Evolutionary conservation across 2,113 vertebrate species (phyloP).

Genomic region (Boulengeromyrus knoepffleri): DNA sequence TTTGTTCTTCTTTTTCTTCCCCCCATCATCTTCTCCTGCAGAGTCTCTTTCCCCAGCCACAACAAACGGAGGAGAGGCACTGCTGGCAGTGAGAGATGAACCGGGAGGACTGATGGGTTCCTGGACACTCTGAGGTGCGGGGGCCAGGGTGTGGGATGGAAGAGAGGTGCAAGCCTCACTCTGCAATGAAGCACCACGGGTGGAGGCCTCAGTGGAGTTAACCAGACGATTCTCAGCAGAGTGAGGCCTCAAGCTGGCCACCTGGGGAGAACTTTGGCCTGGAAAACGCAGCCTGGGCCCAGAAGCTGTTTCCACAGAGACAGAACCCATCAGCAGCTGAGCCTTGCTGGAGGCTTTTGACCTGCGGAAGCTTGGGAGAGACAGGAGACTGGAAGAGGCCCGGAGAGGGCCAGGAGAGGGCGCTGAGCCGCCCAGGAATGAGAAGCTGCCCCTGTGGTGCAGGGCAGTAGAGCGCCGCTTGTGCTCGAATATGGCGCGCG

Average conservation of each 20-base stretch:
- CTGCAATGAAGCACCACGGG: conserved; percentile 32
- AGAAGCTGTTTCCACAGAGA: conserved; percentile 46
- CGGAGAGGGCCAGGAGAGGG: conserved; percentile 65
- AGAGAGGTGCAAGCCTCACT: conserved; percentile 20
- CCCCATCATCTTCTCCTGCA: conserved; percentile 35
- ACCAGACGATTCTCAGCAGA: background rate
- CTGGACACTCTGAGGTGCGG: conserved; percentile 53
- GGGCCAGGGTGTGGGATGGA: conserved; percentile 35
- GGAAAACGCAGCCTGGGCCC: background rate
- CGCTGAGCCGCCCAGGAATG: conserved; percentile 50
- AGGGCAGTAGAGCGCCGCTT: conserved; percentile 65
- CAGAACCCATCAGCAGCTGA: conserved; percentile 51
- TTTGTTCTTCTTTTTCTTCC: conserved; percentile 45
- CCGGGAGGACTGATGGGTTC: conserved; percentile 69
- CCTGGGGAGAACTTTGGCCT: background rate
- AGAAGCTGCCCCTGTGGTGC: conserved; percentile 63
- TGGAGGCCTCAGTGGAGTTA: background rate
- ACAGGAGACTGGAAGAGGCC: conserved; percentile 78
- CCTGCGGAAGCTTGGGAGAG: conserved; percentile 68
- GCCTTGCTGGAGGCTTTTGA: conserved; percentile 49
- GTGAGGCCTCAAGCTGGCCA: background rate
- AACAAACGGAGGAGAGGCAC: conserved; percentile 53
- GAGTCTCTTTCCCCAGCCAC: conserved; percentile 22
- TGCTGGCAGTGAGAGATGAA: conserved; percentile 77
- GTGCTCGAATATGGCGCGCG: conserved; percentile 69